phyloP scores from a whole-genome alignment of 2,113 vertebrate species.

The Asarcornis scutulata region DNA sequence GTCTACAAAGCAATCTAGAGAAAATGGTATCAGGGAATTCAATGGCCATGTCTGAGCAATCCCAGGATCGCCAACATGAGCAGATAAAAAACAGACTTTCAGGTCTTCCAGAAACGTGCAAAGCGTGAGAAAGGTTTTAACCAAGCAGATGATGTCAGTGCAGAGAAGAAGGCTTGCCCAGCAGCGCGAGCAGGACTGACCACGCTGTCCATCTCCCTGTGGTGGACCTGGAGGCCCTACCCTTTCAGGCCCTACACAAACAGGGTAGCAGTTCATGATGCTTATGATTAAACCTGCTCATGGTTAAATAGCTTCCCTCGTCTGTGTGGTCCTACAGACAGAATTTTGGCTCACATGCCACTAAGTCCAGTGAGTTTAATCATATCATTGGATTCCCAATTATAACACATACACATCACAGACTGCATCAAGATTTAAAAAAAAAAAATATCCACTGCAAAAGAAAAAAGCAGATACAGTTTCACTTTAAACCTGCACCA shows the following conservation, averaged over 20 bases:
- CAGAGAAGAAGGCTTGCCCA: not conserved
- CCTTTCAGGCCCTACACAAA: not conserved
- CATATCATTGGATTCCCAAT: not conserved
- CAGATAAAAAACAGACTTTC: rapidly evolving
- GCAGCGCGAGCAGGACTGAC: rapidly evolving
- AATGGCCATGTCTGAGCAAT: not conserved
- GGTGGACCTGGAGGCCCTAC: not conserved
- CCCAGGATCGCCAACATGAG: not conserved
- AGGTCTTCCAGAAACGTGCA: not conserved
- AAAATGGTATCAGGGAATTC: not conserved
- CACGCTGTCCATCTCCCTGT: rapidly evolving
- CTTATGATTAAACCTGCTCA: too few relatives aligned
- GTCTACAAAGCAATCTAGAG: not conserved
- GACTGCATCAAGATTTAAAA: not conserved
- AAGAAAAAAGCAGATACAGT: not conserved
- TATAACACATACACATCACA: not conserved
- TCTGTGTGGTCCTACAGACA: not conserved
- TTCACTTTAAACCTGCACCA: not conserved
- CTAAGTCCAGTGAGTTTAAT: not conserved
- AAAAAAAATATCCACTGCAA: not conserved
- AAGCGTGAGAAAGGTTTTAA: not conserved
- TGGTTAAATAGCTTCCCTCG: not conserved
- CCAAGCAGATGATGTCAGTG: not conserved
- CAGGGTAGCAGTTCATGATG: not conserved
- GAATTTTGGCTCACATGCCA: not conserved